Base-by-base conservation (phyloP, 1,140 invertebrate genomes). In the Euura lappo region DNA sequence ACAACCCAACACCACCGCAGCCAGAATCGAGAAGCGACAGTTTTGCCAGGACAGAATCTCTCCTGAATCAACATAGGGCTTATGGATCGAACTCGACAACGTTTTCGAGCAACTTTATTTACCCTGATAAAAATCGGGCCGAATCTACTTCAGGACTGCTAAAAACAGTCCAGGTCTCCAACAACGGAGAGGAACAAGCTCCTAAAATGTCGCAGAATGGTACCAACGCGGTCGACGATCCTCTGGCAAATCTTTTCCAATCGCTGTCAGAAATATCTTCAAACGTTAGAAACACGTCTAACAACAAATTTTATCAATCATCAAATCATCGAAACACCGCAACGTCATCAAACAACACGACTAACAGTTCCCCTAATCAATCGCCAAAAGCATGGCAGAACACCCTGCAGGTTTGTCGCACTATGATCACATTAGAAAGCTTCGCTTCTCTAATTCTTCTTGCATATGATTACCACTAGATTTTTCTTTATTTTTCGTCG, bases 371-470 rank as follows among this genome's bases (percentile, higher is more conserved):
- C 77, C 82, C 82, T 82, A 86, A 86, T 73, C 85, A 87, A 76
- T 85, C 84, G 80, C 81, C 86, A 84, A 87, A 88, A 85, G 81
- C 81, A 86, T 86, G 85, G 83, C 85, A 86, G 79, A 77, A 73
- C 74, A 77, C 69, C 28, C 28, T 28, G 67, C 83, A 87, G 86
- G 86, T 88, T 87, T 83, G 86, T 87, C 80, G 46, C 79, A 78
- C 81, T 82, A 82, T 82, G 1, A 28, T 28, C 28, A 28, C 28
- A 28, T 81, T 81, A 84, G 71, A 71, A 79, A 73, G 65, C 69
- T 45, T 44, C 65, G 64, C 68, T 28, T 28, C 28, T 28, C 1
- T 28, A 28, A 28, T 28, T 28, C 28, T 28, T 28, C 28, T 47
- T 70, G 2, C 44, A 51, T 71, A 11, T 64, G 69, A 42, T 64